Evolutionary conservation across 2,797 vertebrate genomes (phyloP).

Genomic region (Staurois parvus): DNA sequence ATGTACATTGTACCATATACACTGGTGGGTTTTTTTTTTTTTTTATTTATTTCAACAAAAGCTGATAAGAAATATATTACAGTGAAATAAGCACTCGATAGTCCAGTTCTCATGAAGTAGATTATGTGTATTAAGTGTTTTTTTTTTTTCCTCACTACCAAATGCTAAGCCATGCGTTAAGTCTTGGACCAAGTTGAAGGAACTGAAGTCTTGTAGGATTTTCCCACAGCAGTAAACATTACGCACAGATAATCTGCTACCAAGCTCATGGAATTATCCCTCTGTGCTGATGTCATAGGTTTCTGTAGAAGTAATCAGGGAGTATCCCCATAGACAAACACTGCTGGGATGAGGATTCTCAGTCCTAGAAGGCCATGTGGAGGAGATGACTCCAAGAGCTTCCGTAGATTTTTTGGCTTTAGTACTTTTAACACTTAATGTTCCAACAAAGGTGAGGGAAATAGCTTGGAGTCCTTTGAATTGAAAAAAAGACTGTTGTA

Average conservation of each 20-base stretch:
- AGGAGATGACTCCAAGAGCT: neutral
- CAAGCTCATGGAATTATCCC: conserved; percentile 23
- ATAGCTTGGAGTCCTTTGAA: no score
- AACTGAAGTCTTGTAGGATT: conserved; percentile 16
- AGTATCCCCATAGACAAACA: conserved; percentile 35
- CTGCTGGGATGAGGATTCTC: conserved; percentile 12
- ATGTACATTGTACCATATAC: no score
- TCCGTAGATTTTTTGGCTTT: neutral
- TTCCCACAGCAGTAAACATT: conserved; percentile 25
- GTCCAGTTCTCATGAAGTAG: neutral
- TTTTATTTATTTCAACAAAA: no score
- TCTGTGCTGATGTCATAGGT: conserved; percentile 20
- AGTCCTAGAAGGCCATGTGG: conserved; percentile 15
- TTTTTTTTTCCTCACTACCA: neutral
- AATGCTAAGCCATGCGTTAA: neutral
- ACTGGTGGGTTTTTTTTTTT: no score
- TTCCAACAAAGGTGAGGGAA: neutral
- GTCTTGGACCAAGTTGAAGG: neutral
- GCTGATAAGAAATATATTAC: no score
- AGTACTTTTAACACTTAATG: neutral
- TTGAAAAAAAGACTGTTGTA: no score
- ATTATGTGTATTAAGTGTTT: neutral
- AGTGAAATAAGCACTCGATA: neutral
- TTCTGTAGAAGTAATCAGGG: conserved; percentile 64
- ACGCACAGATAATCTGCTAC: conserved; percentile 2